Percentiles rank a stretch among this genome's conserved stretches.
Evolutionary conservation across 1,140 invertebrate genomes (phyloP).

Genomic region (Pseudomyrmex cubaensis): DNA sequence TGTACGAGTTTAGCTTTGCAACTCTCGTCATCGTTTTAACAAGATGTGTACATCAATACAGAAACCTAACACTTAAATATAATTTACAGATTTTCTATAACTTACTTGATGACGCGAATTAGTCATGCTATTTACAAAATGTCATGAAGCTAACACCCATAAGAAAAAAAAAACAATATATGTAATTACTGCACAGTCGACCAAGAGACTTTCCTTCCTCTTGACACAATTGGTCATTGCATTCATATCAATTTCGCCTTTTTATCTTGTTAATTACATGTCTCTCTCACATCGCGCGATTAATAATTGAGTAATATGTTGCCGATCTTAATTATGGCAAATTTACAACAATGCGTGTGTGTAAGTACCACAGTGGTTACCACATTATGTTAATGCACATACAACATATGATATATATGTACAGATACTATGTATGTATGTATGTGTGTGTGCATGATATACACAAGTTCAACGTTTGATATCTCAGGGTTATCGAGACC

Average conservation of each 20-base stretch:
- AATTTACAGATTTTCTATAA: constrained; percentile 24
- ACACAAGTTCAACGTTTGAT: neutral
- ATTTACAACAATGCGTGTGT: too few relatives aligned
- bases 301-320: too few relatives aligned
- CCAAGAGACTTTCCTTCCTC: neutral
- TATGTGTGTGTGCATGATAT: neutral
- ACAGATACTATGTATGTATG: neutral
- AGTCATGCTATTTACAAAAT: constrained; percentile 53
- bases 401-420: too few relatives aligned
- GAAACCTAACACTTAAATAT: constrained; percentile 5
- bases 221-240: constrained; percentile 35
- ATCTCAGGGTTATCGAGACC: neutral
- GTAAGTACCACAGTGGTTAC: too few relatives aligned
- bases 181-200: constrained; percentile 1
- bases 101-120: constrained; percentile 15
- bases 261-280: too few relatives aligned
- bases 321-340: too few relatives aligned
- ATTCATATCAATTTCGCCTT: neutral
- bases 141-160: constrained; percentile 8
- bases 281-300: too few relatives aligned
- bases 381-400: too few relatives aligned
- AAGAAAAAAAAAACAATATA: constrained; percentile 8
- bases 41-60: constrained; percentile 31
- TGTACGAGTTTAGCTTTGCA: neutral
- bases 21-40: neutral